These are phyloP conservation scores for Falco cherrug DNA, from an alignment of 2,797 vertebrate species.

Conservation along the genomic window DNA sequence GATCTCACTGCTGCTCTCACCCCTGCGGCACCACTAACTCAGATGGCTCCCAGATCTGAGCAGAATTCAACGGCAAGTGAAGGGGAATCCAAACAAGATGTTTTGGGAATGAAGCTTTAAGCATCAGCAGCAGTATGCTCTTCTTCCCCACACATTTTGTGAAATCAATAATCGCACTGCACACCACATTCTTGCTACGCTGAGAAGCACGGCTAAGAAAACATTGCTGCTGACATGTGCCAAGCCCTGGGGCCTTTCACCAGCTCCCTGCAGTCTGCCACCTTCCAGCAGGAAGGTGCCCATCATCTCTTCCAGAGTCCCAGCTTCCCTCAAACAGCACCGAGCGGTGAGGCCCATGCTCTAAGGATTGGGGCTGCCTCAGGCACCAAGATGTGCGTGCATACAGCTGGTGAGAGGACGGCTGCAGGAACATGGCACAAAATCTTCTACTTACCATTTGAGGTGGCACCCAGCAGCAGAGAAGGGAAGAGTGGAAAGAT, in stretches of 20 bases:
- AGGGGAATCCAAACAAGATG: not conserved
- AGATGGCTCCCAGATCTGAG: not conserved
- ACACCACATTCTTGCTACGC: not conserved
- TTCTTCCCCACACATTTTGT: not conserved
- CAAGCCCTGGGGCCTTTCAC: not conserved
- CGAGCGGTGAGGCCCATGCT: rapidly evolving
- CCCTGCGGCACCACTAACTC: too few relatives aligned
- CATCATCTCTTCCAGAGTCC: not conserved
- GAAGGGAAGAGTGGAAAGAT: slow-evolving; percentile 34
- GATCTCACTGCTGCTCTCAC: not conserved
- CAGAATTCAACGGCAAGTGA: not conserved
- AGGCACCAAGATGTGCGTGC: not conserved
- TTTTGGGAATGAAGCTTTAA: not conserved
- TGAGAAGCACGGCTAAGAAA: not conserved
- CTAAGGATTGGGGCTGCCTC: not conserved
- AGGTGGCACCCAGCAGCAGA: slow-evolving; percentile 40
- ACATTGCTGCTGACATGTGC: not conserved
- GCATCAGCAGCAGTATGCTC: not conserved
- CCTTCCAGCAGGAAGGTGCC: not conserved
- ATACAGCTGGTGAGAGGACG: not conserved
- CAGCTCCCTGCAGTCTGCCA: not conserved
- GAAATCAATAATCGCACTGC: not conserved
- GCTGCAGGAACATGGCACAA: not conserved
- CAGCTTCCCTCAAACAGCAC: not conserved
- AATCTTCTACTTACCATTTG: slow-evolving; percentile 9